Base-by-base conservation (phyloP, 2,113 vertebrate species). In the Chaetodon auriga region DNA sequence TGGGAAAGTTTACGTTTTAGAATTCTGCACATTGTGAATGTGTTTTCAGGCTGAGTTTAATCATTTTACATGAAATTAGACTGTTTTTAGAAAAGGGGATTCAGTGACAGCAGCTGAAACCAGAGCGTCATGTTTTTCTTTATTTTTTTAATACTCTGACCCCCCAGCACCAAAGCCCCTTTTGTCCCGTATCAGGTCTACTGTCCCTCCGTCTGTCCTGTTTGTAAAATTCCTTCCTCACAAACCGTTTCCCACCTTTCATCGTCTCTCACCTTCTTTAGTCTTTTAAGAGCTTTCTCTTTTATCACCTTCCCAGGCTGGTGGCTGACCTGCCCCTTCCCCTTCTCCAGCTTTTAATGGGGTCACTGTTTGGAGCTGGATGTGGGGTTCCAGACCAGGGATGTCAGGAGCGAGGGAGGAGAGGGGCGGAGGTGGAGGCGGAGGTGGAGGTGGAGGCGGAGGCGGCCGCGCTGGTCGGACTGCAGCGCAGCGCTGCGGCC, bases 381-480 rank as follows among this genome's bases (percentile, higher is more conserved):
- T 45, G 36, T 53, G 4, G 73, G 65, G 46, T 57, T 73, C 45
- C 57, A 64, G 72, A 61, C 18, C 25, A 0, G 60, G 66, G 65
- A 65, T 78, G 89, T 77, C 65, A 86, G 81, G 1, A 48, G 58
- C 41, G 78, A 73, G 53, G 55, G 38, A 65, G 65, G 64, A 46
- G 63, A 54, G 48, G 58, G 30, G 94, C 95, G 95, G 96, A 96
- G 96, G 96, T 54, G 61, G 23, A 48, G 30, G 30, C 3, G 30
- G 30, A 30, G 90, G 95, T 92, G 95, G 90, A 92, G 93, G 95
- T 95, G 95, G 94, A 94, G 94, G 93, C 89, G 93, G 92, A 91
- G 94, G 96, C 95, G 95, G 94, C 90, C 92, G 94, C 66, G 88
- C 81, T 93, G 94, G 89, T 48, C 10, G 15, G 68, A 57, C 72